Percentiles rank a stretch among this genome's conserved stretches.
Evolutionary conservation across 2,797 vertebrate species (phyloP).

Genomic region (Xenopus petersii): DNA sequence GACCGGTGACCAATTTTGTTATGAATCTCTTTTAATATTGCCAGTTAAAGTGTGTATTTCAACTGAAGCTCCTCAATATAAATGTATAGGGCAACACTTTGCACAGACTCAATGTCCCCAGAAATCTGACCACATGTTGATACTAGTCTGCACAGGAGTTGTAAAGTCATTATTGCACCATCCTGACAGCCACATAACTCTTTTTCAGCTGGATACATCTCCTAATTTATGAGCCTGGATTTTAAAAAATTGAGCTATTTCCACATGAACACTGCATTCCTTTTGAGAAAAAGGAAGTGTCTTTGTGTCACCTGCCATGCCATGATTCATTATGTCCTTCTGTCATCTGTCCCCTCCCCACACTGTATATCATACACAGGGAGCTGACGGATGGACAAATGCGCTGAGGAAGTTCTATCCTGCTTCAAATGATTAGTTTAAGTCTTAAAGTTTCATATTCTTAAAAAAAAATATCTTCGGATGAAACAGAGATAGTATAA

Average conservation of each 20-base stretch:
- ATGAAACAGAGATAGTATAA: not conserved
- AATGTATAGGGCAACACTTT: not conserved
- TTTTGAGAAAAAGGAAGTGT: constrained; percentile 29
- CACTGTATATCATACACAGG: constrained; percentile 37
- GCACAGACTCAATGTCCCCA: constrained; percentile 26
- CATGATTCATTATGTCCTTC: constrained; percentile 46
- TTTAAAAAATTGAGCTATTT: constrained; percentile 37
- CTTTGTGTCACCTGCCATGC: constrained; percentile 40
- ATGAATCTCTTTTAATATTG: no score
- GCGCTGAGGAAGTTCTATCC: constrained; percentile 29
- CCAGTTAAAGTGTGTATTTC: no score
- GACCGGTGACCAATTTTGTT: no score
- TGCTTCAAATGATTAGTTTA: constrained; percentile 26
- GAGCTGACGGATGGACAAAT: constrained; percentile 46
- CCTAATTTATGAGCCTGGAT: constrained; percentile 51
- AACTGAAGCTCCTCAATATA: no score
- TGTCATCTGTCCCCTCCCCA: constrained; percentile 44
- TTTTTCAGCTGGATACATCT: constrained; percentile 49
- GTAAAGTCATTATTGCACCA: constrained; percentile 39
- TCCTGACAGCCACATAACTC: constrained; percentile 49
- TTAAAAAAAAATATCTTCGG: constrained; percentile 1
- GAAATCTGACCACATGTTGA: constrained; percentile 27
- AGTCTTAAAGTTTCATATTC: constrained; percentile 18
- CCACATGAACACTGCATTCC: constrained; percentile 43
- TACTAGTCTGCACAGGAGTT: constrained; percentile 20